Base-by-base conservation (phyloP, 2,888 invertebrate genomes). In the Minunthozetes semirufus region DNA sequence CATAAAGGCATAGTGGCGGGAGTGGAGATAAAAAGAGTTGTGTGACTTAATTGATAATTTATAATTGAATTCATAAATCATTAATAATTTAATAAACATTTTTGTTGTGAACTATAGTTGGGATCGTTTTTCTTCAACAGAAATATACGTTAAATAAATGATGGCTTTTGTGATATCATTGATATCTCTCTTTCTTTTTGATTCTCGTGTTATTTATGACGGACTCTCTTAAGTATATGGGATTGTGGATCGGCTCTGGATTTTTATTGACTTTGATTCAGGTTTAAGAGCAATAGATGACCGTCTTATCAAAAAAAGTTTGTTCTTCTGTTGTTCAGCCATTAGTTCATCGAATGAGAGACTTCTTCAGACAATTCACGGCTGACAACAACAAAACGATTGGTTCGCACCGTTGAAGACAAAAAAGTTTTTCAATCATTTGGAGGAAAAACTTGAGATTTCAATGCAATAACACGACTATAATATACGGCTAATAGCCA, bases 221-320 rank as follows among this genome's bases (percentile, higher is more conserved):
- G 33, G 17, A n/a, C 27, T 63, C 11, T 33, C 63, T 17, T 33
- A 63, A 63, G 63, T 63, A 63, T 63, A 63, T 29, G 63, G 63
- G 25, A 22, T 61, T 63, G 63, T 33, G 63, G 63, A 63, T 63
- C 15, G 33, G 33, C 33, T 33, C 33, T 33, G 4, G 48, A 15
- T 68, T 66, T 68, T 46, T 68, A 68, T 68, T 42, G 68, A 68
- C 68, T 68, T 68, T 68, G 68, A 68, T n/a, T 68, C 68, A 46
- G 19, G 15, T 68, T 68, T 68, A 42, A 68, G 42, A 68, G 42
- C 42, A 42, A 68, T 25, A 42, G 68, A 68, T 68, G 68, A 68
- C 42, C 38, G 68, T 46, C 68, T 68, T 68, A 68, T 68, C 68
- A 38, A 11, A 68, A 68, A 68, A n/a, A 38, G 15, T 15, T 22